phyloP scores from a whole-genome alignment of 2,113 vertebrate genomes.

The Sinosuthora webbiana region DNA sequence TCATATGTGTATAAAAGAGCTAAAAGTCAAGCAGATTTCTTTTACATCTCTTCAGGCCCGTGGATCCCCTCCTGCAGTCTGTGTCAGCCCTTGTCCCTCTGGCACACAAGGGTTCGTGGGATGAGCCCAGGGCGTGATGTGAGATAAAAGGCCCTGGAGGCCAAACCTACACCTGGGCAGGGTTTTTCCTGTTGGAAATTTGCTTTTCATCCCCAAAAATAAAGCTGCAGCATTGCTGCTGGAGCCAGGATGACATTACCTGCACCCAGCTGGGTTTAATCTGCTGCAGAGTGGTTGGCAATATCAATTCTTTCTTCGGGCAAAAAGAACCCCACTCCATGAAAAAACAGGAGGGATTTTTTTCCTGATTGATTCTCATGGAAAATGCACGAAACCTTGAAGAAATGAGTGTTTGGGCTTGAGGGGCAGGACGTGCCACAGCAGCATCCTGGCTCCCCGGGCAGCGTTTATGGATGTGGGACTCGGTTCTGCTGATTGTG shows the following conservation, averaged over 20 bases:
- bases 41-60: fast-evolving
- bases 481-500: fast-evolving
- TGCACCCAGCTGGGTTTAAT: conserved; percentile 1
- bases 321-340: neutral
- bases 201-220: neutral
- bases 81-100: neutral
- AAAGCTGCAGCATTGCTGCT: neutral
- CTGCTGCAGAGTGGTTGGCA: neutral
- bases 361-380: neutral
- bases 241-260: neutral
- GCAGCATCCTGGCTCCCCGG: neutral
- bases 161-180: neutral
- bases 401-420: neutral
- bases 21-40: neutral
- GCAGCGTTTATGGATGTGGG: neutral
- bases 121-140: neutral
- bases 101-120: neutral
- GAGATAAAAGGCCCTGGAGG: neutral
- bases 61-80: neutral
- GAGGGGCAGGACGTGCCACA: neutral
- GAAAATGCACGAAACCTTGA: neutral
- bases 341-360: neutral
- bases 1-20: neutral
- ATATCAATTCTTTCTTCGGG: neutral
- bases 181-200: neutral